phyloP scores from a whole-genome alignment of 2,888 invertebrate genomes.

The Drosophila subsilvestris region DNA sequence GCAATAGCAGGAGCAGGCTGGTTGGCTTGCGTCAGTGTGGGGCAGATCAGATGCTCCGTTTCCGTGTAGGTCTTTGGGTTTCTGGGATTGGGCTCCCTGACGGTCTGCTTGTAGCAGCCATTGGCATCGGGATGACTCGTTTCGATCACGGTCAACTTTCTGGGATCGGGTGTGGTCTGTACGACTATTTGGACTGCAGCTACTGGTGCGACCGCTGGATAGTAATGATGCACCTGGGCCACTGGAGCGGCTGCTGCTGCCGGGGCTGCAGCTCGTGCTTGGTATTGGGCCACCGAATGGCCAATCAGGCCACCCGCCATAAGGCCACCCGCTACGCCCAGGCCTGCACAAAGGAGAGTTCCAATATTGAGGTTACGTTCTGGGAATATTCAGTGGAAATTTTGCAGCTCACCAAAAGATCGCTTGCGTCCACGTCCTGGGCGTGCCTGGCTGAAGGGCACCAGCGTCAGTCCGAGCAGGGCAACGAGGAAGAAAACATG shows the following conservation, averaged over 20 bases:
- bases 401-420: constrained; percentile 52
- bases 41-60: constrained; percentile 63
- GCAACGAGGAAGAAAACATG: constrained; percentile 44
- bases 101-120: constrained; percentile 66
- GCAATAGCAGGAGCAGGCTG: constrained; percentile 20
- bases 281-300: constrained; percentile 38
- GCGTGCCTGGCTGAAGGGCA: constrained; percentile 38
- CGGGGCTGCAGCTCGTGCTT: constrained; percentile 39
- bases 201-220: constrained; percentile 6
- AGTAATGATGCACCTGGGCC: constrained; percentile 46
- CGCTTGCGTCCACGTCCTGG: constrained; percentile 56
- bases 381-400: no score
- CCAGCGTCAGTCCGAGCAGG: constrained; percentile 38
- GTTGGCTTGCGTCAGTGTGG: constrained; percentile 25
- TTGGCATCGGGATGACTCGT: constrained; percentile 45
- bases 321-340: constrained; percentile 60
- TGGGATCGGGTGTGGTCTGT: constrained; percentile 15
- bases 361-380: background rate
- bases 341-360: constrained; percentile 35
- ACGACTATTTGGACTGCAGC: constrained; percentile 4
- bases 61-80: constrained; percentile 55
- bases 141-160: constrained; percentile 46
- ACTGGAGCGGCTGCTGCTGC: constrained; percentile 38
- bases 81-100: constrained; percentile 55
- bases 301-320: constrained; percentile 57